Percentiles rank a stretch among this genome's conserved stretches.
Evolutionary conservation across 2,888 invertebrate genomes (phyloP).

Genomic region (Pyralis farinalis): DNA sequence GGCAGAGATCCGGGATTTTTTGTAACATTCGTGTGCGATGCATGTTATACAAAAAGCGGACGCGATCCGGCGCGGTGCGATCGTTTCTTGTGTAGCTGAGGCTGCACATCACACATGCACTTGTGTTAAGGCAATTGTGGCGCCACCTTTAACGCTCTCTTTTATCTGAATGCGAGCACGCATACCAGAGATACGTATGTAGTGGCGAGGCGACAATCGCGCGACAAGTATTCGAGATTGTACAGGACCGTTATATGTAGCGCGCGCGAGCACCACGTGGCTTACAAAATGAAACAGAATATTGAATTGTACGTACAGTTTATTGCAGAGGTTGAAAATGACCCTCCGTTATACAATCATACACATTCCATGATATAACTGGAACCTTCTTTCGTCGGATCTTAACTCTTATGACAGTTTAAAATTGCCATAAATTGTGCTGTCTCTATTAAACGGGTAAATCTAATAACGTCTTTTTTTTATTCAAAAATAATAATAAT

Average conservation of each 20-base stretch:
- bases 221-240: not conserved
- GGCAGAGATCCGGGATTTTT: too few relatives aligned
- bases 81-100: too few relatives aligned
- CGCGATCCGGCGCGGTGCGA: too few relatives aligned
- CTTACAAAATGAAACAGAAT: not conserved
- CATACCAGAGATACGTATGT: not conserved
- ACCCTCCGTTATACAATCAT: constrained; percentile 12
- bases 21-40: too few relatives aligned
- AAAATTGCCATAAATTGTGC: not conserved
- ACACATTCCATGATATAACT: too few relatives aligned
- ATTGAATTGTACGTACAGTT: constrained; percentile 14
- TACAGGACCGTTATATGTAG: not conserved
- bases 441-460: not conserved
- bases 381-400: too few relatives aligned
- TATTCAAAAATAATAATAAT: not conserved
- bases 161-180: not conserved
- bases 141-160: not conserved
- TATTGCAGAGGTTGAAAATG: constrained; percentile 12
- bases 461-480: not conserved
- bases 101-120: not conserved
- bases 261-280: too few relatives aligned
- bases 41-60: too few relatives aligned
- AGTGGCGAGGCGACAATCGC: not conserved
- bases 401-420: constrained; percentile 11
- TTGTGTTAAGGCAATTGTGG: not conserved